A percentile compares a stretch with the other conserved stretches of the same genome.
Conservation (phyloP, 2,113 vertebrate genomes). For the Chionis minor region DNA sequence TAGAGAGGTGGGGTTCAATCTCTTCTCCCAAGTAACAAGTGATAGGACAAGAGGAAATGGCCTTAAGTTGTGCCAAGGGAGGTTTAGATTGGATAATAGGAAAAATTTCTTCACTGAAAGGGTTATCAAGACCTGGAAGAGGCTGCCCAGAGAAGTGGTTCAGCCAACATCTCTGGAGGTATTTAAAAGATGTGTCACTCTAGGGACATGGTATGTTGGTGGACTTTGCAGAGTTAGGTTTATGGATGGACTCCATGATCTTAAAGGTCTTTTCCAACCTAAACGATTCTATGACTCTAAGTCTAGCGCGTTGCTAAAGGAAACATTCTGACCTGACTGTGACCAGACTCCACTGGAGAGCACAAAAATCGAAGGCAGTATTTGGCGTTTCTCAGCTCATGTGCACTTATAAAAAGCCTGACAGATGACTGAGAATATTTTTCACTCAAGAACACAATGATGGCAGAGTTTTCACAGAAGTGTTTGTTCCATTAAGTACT, state of each 20-base stretch:
- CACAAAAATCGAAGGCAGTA: background rate
- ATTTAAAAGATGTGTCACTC: background rate
- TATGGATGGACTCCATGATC: accelerated
- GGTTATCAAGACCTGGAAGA: accelerated
- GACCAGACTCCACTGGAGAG: background rate
- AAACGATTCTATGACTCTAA: background rate
- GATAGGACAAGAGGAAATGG: background rate
- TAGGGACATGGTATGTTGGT: background rate
- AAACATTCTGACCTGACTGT: background rate
- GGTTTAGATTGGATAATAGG: background rate
- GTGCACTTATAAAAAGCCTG: background rate
- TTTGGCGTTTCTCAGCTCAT: background rate
- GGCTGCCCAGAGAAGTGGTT: background rate
- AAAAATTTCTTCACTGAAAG: background rate
- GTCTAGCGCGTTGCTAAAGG: background rate
- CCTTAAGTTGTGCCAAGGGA: accelerated
- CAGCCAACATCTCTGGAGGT: background rate
- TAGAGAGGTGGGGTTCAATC: accelerated
- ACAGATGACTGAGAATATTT: background rate
- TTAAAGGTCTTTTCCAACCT: background rate
- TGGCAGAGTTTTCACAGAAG: background rate
- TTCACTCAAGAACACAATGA: background rate
- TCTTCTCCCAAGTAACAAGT: background rate
- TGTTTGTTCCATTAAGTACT: background rate
- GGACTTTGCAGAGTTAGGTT: background rate